phyloP scores from a whole-genome alignment of 2,888 invertebrate species.

The Tiliacea citrago region DNA sequence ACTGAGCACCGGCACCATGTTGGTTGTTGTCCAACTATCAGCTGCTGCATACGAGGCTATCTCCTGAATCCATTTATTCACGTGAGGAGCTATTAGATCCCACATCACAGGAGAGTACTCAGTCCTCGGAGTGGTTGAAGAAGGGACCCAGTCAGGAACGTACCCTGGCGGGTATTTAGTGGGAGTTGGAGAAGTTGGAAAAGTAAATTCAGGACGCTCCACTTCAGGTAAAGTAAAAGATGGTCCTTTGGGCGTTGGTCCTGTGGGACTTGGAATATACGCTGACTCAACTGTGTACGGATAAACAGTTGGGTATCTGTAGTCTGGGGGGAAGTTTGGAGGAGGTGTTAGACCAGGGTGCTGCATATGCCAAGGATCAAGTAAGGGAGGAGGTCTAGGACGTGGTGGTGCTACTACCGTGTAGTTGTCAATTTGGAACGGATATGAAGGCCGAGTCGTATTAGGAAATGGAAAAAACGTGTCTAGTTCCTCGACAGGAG shows the following conservation, averaged over 20 bases:
- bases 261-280: neutral
- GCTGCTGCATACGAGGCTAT: no score
- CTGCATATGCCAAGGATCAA: neutral
- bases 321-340: slow-evolving; percentile 4
- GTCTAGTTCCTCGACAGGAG: neutral
- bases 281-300: rapidly evolving
- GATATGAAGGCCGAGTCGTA: neutral
- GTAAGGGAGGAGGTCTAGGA: neutral
- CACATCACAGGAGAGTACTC: no score
- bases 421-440: neutral
- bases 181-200: no score
- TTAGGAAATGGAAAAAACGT: neutral
- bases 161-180: neutral
- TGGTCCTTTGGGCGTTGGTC: neutral
- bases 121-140: no score
- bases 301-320: neutral
- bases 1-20: neutral
- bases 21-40: neutral
- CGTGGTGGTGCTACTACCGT: neutral
- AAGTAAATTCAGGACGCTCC: neutral
- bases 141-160: neutral
- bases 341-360: neutral
- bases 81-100: neutral
- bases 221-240: neutral
- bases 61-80: neutral